These are phyloP conservation scores for Callospermophilus lateralis DNA, from an alignment of 2,113 vertebrate genomes.

Conservation along the genomic window DNA sequence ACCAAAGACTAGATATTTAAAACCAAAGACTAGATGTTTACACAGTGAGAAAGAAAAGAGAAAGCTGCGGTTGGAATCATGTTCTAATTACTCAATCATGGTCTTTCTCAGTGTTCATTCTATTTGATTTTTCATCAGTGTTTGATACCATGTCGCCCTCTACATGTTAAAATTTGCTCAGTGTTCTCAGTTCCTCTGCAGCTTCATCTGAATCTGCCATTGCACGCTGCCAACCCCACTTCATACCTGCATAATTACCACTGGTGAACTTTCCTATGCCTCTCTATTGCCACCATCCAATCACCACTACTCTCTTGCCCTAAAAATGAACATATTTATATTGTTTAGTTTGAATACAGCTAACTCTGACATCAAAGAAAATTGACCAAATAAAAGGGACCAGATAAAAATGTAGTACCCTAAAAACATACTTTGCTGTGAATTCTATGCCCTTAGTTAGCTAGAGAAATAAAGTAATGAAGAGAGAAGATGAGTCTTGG, in stretches of 20 bases:
- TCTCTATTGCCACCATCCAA: neutral
- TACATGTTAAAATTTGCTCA: neutral
- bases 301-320: neutral
- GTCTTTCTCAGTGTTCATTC: neutral
- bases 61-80: neutral
- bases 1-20: neutral
- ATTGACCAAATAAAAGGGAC: neutral
- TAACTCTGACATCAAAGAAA: neutral
- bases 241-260: neutral
- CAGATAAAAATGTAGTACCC: neutral
- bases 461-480: neutral
- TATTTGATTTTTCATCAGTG: neutral
- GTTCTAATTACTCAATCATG: neutral
- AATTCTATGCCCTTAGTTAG: neutral
- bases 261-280: fast-evolving
- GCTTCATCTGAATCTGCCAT: no score
- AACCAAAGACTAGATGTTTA: neutral
- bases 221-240: fast-evolving
- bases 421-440: neutral
- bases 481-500: neutral
- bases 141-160: neutral
- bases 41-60: neutral
- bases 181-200: neutral
- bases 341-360: neutral
- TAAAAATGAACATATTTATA: neutral